These are phyloP conservation scores for Parapristionchus giblindavisi DNA, from an alignment of 2,888 invertebrate species.

Conservation along the genomic window DNA sequence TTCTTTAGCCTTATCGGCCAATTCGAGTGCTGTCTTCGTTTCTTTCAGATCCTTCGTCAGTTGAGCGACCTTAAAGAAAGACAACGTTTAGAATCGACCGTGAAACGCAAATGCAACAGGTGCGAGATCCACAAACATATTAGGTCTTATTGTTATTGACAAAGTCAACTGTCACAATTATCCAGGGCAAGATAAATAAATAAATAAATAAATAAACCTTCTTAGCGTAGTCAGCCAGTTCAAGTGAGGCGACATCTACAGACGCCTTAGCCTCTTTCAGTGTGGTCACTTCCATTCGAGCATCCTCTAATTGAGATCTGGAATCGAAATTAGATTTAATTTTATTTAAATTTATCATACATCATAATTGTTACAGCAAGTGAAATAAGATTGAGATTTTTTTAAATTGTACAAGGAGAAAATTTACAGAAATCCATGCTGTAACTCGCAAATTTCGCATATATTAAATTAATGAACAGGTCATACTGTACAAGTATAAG, in stretches of 20 bases:
- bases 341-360: neutral
- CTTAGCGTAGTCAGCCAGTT: constrained; percentile 36
- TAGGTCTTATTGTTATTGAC: too few relatives aligned
- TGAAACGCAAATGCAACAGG: too few relatives aligned
- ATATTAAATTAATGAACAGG: too few relatives aligned
- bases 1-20: constrained; percentile 5
- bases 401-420: too few relatives aligned
- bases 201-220: constrained; percentile 9
- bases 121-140: too few relatives aligned
- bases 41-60: constrained; percentile 32
- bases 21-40: constrained; percentile 17
- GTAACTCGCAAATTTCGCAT: too few relatives aligned
- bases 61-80: constrained; percentile 9
- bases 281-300: constrained; percentile 15
- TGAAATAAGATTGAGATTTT: too few relatives aligned
- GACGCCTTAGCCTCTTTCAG: constrained; percentile 17
- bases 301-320: constrained; percentile 35
- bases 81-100: too few relatives aligned
- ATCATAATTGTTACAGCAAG: too few relatives aligned
- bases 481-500: too few relatives aligned
- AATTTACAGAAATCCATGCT: too few relatives aligned
- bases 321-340: neutral
- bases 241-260: constrained; percentile 23
- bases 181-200: neutral
- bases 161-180: neutral